These are phyloP conservation scores for Ia io DNA, from an alignment of 2,113 vertebrate species.

Conservation along the genomic window DNA sequence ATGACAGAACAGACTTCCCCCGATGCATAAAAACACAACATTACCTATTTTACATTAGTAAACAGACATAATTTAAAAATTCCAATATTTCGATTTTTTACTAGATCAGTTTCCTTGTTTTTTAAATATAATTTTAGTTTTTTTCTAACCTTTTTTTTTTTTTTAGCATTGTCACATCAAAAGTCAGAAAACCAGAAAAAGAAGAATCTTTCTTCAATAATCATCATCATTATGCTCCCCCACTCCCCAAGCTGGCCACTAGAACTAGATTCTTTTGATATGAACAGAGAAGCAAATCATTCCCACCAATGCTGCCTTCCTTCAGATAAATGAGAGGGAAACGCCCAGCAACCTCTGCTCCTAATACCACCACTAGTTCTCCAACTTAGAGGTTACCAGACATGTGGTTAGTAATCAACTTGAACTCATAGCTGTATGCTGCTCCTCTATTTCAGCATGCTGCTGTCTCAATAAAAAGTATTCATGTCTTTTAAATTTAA, in stretches of 20 bases:
- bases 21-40: not conserved
- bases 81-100: not conserved
- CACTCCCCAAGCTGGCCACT: accelerated
- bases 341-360: not conserved
- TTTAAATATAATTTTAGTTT: not conserved
- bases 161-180: not conserved
- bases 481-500: not conserved
- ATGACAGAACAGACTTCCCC: not conserved
- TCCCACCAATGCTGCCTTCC: not conserved
- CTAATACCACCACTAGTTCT: not conserved
- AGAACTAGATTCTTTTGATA: not conserved
- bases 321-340: not conserved
- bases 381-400: not conserved
- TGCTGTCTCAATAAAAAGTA: not conserved
- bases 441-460: not conserved
- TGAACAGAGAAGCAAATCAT: not conserved
- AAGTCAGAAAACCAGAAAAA: not conserved
- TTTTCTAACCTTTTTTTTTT: not conserved
- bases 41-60: not conserved
- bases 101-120: not conserved
- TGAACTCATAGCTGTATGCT: not conserved
- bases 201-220: not conserved
- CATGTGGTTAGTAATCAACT: not conserved
- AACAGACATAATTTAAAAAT: not conserved
- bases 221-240: not conserved